These are phyloP conservation scores for Choreutis nemorana DNA, from an alignment of 2,888 invertebrate genomes.

Conservation along the genomic window DNA sequence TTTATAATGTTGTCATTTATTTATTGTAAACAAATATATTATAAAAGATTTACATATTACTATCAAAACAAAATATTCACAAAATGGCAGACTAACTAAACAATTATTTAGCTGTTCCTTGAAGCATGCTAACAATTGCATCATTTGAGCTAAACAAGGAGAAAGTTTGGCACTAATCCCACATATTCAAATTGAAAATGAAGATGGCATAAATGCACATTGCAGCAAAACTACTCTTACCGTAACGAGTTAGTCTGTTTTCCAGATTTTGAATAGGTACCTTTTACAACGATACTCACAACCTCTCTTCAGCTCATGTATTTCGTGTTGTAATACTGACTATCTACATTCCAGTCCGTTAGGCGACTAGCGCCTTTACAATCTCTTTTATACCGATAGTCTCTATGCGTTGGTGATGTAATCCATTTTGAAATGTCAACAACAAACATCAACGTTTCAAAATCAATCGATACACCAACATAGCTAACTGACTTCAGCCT, in stretches of 20 bases:
- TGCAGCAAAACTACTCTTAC: conserved; percentile 55
- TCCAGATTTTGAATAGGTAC: conserved; percentile 63
- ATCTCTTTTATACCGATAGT: conserved; percentile 8
- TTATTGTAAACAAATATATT: conserved; percentile 68
- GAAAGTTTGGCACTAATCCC: conserved; percentile 67
- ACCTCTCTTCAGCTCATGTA: conserved; percentile 56
- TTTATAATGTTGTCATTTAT: conserved; percentile 66
- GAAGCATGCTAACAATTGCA: conserved; percentile 66
- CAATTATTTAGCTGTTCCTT: conserved; percentile 60
- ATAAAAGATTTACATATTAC: conserved; percentile 68
- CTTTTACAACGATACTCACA: conserved; percentile 62
- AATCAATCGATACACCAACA: too few relatives aligned
- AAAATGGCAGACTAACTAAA: conserved; percentile 68
- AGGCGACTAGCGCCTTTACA: conserved; percentile 25
- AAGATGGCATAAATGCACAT: conserved; percentile 63
- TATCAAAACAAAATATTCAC: conserved; percentile 68
- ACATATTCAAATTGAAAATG: conserved; percentile 52
- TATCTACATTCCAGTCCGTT: conserved; percentile 21
- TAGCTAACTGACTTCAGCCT: conserved; percentile 4
- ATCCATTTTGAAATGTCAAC: too few relatives aligned
- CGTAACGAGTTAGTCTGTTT: conserved; percentile 55
- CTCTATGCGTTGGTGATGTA: background rate
- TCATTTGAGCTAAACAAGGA: conserved; percentile 64
- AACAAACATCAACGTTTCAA: too few relatives aligned
- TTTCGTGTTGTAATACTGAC: conserved; percentile 54